Percentiles rank a stretch among this genome's conserved stretches.
phyloP scores from a whole-genome alignment of 37 sponge, comb jelly and placozoan species.

The Crambe crambe region DNA sequence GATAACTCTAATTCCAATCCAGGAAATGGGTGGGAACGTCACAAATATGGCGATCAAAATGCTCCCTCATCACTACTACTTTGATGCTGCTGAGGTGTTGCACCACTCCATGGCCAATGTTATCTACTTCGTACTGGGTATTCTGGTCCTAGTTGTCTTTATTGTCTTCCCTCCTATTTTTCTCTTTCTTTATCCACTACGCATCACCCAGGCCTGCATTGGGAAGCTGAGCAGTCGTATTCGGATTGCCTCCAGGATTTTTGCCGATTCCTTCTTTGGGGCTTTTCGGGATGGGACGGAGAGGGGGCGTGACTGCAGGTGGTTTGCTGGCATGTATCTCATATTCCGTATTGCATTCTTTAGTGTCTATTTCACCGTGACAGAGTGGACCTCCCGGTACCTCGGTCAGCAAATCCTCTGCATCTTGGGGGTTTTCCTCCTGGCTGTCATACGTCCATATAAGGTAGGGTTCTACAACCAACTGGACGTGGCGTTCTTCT shows the following conservation, averaged over 20 bases:
- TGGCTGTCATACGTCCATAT: slow-evolving; percentile 36
- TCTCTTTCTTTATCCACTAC: slow-evolving; percentile 34
- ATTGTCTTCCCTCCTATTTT: slow-evolving; percentile 59
- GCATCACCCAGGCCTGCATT: slow-evolving; percentile 10
- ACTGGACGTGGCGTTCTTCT: slow-evolving; percentile 26
- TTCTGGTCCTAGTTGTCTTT: slow-evolving; percentile 23
- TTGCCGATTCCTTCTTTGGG: slow-evolving; percentile 47
- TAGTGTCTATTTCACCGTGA: not conserved
- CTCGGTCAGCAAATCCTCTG: slow-evolving; percentile 25
- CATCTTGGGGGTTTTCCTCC: not conserved
- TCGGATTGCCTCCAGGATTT: slow-evolving; percentile 21
- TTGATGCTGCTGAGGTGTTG: slow-evolving; percentile 14
- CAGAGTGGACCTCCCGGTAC: not conserved
- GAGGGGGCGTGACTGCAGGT: slow-evolving; percentile 24
- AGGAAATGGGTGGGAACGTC: not conserved
- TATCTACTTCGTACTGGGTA: slow-evolving; percentile 15
- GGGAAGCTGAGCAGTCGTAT: not conserved
- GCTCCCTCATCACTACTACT: slow-evolving; percentile 6
- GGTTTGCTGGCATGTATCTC: slow-evolving; percentile 35
- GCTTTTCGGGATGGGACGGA: slow-evolving; percentile 12
- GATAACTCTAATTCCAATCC: not conserved
- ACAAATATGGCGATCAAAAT: not conserved
- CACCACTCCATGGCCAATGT: not conserved
- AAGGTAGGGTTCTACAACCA: slow-evolving; percentile 43
- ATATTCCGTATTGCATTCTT: slow-evolving; percentile 27